A percentile compares a stretch with the other conserved stretches of the same genome.
Evolutionary conservation across 2,113 vertebrate genomes (phyloP).

Genomic region (Chrysemys picta): DNA sequence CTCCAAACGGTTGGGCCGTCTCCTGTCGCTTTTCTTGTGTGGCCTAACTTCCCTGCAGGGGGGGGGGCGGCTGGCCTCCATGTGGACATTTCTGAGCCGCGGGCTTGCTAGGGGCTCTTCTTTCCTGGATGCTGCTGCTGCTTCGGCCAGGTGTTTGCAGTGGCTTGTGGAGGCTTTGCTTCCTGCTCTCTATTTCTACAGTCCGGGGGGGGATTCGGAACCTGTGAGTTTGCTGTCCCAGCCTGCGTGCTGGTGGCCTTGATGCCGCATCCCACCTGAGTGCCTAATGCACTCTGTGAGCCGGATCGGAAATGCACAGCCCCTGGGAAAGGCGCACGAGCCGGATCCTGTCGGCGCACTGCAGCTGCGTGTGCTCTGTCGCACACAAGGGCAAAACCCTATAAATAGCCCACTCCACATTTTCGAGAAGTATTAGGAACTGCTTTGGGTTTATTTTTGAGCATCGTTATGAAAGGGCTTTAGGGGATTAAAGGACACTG

Average conservation of each 20-base stretch:
- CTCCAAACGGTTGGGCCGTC: background rate
- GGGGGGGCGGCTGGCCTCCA: background rate
- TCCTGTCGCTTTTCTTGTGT: background rate
- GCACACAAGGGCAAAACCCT: slow-evolving; percentile 16
- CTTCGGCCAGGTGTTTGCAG: background rate
- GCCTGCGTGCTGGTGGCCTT: background rate
- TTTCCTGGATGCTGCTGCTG: background rate
- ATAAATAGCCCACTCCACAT: slow-evolving; percentile 57
- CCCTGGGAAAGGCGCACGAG: rapidly evolving
- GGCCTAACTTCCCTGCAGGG: background rate
- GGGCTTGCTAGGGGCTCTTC: background rate
- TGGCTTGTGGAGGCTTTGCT: no score
- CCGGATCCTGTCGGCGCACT: rapidly evolving
- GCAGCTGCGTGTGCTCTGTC: rapidly evolving
- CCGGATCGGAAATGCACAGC: rapidly evolving
- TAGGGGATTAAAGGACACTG: slow-evolving; percentile 56
- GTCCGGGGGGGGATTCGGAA: background rate
- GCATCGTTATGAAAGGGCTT: slow-evolving; percentile 66
- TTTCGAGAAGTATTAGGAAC: slow-evolving; percentile 65
- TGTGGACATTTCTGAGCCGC: background rate
- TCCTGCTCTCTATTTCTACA: background rate
- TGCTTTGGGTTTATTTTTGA: slow-evolving; percentile 67
- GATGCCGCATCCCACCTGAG: background rate
- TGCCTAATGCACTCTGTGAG: background rate
- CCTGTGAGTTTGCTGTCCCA: background rate